Base-by-base conservation (phyloP, 2,888 invertebrate genomes). In the Chydorus sphaericus region DNA sequence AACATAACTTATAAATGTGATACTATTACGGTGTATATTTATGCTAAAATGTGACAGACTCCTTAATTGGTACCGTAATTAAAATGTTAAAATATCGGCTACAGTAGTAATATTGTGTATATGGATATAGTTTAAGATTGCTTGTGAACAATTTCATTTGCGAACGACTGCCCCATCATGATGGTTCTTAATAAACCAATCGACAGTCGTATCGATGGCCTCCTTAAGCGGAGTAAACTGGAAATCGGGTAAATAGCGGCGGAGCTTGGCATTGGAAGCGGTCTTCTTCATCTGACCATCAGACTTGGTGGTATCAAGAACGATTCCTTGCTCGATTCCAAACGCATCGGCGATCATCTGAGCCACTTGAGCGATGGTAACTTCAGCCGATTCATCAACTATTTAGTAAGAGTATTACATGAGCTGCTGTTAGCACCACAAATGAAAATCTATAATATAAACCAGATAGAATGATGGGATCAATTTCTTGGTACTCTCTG, bases 261-360 rank as follows among this genome's bases (percentile, higher is more conserved):
- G 73, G 4, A 98, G 74, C 69, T 97, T 99, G 1, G 73, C 75
- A 72, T 97, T 99, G 60, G 90, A 92, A 0, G 98, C 98, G 0
- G 98, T 98, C 73, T 99, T 98, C 71, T 96, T 97, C 69, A 80
- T 84, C 69, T 98, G 98, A 0, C 98, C 98, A 73, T 99, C 98
- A 0, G 96, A 85, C 67, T 86, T 87, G 14, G 76, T 78, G 0
- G 83, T 81, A 71, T 99, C 96, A 68, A 81, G 89, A 2, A 77
- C 73, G 23, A 90, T 75, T 64, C 76, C 68, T 33, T 72, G 71
- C 61, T 73, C 70, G 71, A 86, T 94, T 11, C 80, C 74, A 71
- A 88, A 87, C 0, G 91, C 87, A 61, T 82, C 78, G 33, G 84
- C 82, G 57, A 99, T 81, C 56, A 83, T 74, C 63, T 88, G 81